Evolutionary conservation across 2,113 vertebrate species (phyloP), one percentile per base, ranked within the genome.

Genomic region (Beaufortia kweichowensis): DNA sequence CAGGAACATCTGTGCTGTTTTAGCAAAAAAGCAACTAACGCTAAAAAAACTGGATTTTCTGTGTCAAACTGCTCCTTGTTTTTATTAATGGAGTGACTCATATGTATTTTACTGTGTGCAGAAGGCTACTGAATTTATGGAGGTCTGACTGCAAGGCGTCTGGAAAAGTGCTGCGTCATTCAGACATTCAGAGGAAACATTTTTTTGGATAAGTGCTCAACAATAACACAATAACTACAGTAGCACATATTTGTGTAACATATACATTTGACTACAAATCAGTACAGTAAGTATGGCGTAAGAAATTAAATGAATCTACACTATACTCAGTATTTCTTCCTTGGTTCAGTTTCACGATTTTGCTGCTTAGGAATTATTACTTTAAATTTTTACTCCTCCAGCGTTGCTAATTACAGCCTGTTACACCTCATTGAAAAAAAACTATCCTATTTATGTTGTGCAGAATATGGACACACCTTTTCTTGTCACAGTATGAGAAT

Each of bases 101-200:
- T 53, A 19, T 53, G 48, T 53, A 53, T 53, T n/a, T 46, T 28
- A 56, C 15, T 23, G 4, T 6, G n/a, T 17, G n/a, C 7, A 55
- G 59, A 28, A 35, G 10, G 43, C 15, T 8, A 29, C 31, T 66
- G 26, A 1, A 59, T 41, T 59, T 17, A 9, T 67, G 39, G 56
- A 46, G 53, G 24, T 48, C 14, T 26, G 62, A 11, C 53, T 31
- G 28, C 62, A 39, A 64, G 76, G 78, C 83, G 79, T 85, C 77
- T 81, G 79, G 79, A 81, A 17, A 81, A 82, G 59, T 80, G 82
- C 84, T 79, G 83, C 60, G 75, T 86, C 82, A 86, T 79, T 26
- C 69, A 39, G 17, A 31, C 8, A n/a, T n/a, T n/a, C n/a, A n/a
- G n/a, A n/a, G n/a, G n/a, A n/a, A n/a, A n/a, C 4, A 29, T 28